A percentile compares a stretch with the other conserved stretches of the same genome.
phyloP scores from a whole-genome alignment of 2,888 invertebrate genomes.

The Lumbricus terrestris region DNA sequence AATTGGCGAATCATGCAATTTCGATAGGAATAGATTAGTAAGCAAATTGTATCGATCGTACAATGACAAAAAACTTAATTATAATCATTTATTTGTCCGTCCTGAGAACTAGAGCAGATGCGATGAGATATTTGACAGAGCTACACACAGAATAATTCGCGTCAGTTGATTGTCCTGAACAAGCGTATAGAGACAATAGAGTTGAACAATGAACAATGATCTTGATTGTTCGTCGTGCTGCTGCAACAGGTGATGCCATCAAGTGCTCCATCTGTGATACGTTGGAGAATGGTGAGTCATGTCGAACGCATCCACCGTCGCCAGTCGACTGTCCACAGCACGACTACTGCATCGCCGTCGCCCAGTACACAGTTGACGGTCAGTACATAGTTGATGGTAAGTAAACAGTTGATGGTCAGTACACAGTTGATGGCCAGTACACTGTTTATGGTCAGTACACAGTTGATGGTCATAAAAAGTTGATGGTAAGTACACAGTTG shows the following conservation, averaged over 20 bases:
- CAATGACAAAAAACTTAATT: too few species aligned
- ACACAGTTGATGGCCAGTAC: too few species aligned
- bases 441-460: too few species aligned
- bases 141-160: neutral
- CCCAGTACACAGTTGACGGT: conserved; percentile 13
- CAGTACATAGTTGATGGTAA: neutral
- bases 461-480: too few species aligned
- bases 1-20: neutral
- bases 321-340: neutral
- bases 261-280: conserved; percentile 24
- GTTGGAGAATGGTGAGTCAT: neutral
- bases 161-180: neutral
- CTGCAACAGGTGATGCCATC: conserved; percentile 8
- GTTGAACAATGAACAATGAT: too few species aligned
- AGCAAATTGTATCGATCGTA: too few species aligned
- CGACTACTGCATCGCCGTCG: conserved; percentile 22
- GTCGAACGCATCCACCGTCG: conserved; percentile 18
- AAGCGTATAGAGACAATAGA: neutral
- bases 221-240: too few species aligned
- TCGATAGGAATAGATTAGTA: neutral
- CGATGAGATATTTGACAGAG: too few species aligned
- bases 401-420: too few species aligned
- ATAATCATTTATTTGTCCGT: too few species aligned
- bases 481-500: too few species aligned
- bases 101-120: too few species aligned